These are phyloP conservation scores for Drosophila murphyi DNA, from an alignment of 1,140 invertebrate genomes.

Conservation along the genomic window DNA sequence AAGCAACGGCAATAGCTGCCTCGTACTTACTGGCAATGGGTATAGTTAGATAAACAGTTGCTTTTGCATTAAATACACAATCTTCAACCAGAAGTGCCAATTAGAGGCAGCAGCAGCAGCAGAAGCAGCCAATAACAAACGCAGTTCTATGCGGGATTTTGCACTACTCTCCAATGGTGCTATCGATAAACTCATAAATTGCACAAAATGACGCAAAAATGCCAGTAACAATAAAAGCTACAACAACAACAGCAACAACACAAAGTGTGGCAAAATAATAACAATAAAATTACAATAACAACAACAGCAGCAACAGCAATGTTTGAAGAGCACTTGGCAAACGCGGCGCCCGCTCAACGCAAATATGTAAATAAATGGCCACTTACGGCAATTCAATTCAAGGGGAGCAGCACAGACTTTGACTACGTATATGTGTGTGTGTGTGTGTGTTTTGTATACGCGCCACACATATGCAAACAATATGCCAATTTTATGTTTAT, in stretches of 20 bases:
- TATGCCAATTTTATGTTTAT: slow-evolving; percentile 69
- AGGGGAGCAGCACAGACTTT: slow-evolving; percentile 7
- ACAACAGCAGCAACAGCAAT: slow-evolving; percentile 29
- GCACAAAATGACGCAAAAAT: slow-evolving; percentile 67
- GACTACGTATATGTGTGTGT: slow-evolving; percentile 4
- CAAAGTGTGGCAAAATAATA: slow-evolving; percentile 59
- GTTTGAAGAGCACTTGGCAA: slow-evolving; percentile 62
- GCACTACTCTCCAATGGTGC: slow-evolving; percentile 8
- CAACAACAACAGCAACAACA: slow-evolving; percentile 34
- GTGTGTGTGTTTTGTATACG: slow-evolving; percentile 8
- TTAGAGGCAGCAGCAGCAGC: slow-evolving; percentile 59
- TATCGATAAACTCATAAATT: slow-evolving; percentile 76
- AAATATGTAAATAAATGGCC: slow-evolving; percentile 81
- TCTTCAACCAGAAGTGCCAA: slow-evolving; percentile 65
- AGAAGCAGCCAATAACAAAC: slow-evolving; percentile 12
- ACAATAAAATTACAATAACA: slow-evolving; percentile 63
- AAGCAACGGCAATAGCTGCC: slow-evolving; percentile 39
- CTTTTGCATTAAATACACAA: slow-evolving; percentile 32
- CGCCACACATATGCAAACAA: slow-evolving; percentile 51
- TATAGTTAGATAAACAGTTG: slow-evolving; percentile 35
- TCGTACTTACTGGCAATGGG: slow-evolving; percentile 9
- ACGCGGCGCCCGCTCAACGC: slow-evolving; percentile 60
- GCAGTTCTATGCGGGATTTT: slow-evolving; percentile 20
- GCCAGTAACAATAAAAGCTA: slow-evolving; percentile 33
- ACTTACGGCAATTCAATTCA: slow-evolving; percentile 70